A percentile compares a stretch with the other conserved stretches of the same genome.
Conservation (phyloP, 2,113 vertebrate genomes). For the Hassar affinis region DNA sequence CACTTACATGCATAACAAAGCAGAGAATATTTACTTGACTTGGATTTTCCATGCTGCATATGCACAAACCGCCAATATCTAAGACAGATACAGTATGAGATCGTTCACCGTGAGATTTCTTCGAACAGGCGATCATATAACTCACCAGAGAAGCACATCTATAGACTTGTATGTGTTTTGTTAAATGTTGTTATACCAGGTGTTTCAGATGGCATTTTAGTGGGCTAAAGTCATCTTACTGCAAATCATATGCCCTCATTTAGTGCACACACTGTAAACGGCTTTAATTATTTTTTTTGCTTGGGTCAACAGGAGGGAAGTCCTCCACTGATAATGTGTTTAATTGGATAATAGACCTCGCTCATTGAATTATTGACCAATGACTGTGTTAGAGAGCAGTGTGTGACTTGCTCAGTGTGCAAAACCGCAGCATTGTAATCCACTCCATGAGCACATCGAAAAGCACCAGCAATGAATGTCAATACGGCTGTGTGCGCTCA, state of each 20-base stretch:
- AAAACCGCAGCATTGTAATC: slow-evolving; percentile 29
- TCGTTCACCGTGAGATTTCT: slow-evolving; percentile 29
- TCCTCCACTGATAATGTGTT: slow-evolving; percentile 71
- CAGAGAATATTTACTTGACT: slow-evolving; percentile 58
- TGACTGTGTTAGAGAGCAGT: slow-evolving; percentile 66
- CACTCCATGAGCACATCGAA: slow-evolving; percentile 19
- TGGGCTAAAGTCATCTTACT: slow-evolving; percentile 44
- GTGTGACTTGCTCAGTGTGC: slow-evolving; percentile 57
- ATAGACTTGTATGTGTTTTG: not conserved
- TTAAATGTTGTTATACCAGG: slow-evolving; percentile 10
- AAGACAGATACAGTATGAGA: not conserved
- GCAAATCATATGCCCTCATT: slow-evolving; percentile 44
- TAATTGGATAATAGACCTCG: slow-evolving; percentile 74
- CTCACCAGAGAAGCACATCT: not conserved
- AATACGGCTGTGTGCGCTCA: not conserved
- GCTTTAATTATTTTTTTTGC: slow-evolving; percentile 66
- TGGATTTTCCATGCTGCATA: slow-evolving; percentile 55
- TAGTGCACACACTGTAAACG: slow-evolving; percentile 69
- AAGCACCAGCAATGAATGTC: not conserved
- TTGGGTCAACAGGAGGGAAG: slow-evolving; percentile 65
- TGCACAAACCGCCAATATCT: slow-evolving; percentile 53
- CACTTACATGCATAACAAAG: slow-evolving; percentile 59
- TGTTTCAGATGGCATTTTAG: slow-evolving; percentile 23
- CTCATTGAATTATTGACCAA: slow-evolving; percentile 75
- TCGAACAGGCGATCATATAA: slow-evolving; percentile 38